Evolutionary conservation across 23 tunicate species (phyloP), one percentile per base, ranked within the genome.

Genomic region (Trididemnum miniatum): DNA sequence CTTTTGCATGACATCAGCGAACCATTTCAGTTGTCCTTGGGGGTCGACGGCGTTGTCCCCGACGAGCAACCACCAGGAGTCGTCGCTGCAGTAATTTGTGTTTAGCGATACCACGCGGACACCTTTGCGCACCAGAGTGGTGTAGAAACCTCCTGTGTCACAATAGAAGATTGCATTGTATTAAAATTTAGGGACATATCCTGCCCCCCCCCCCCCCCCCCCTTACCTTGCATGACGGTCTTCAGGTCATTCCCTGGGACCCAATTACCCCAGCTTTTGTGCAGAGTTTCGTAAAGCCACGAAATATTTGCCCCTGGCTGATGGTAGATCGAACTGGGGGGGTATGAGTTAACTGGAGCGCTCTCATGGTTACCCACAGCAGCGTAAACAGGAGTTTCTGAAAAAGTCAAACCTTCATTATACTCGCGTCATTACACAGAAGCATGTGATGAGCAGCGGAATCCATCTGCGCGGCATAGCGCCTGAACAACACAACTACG

Each of bases 311-410:
- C 89, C 1, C 90, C 90, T 0, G 79, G 84, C 30, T 86, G 60
- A 72, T 86, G 28, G 85, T 89, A 65, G 63, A 88, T 84, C 50
- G 95, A 89, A 31, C 65, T 71, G 2, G 95, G 95, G 23, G 98
- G 98, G 77, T 93, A 95, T 34, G 80, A 87, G 51, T 95, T 95
- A 30, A 95, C 98, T 5, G 98, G 98, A 34, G 80, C 89, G 51
- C 98, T 89, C 65, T 95, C 98, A 77, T 95, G 98, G 79, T 95
- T 95, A 31, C 98, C 98, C 20, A 95, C 83, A 1, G 95, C 85
- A 0, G 98, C 89, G 54, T 80, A 95, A 40, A 95, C 91, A 0
- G 84, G 91, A 30, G 91, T 95, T 60, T 82, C 85, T 69, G 82
- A 65, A 77, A 29, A 52, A 66, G 31, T 51, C 18, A 67, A 31